Evolutionary conservation across 2,113 vertebrate species (phyloP).

Genomic region (Recurvirostra avosetta): DNA sequence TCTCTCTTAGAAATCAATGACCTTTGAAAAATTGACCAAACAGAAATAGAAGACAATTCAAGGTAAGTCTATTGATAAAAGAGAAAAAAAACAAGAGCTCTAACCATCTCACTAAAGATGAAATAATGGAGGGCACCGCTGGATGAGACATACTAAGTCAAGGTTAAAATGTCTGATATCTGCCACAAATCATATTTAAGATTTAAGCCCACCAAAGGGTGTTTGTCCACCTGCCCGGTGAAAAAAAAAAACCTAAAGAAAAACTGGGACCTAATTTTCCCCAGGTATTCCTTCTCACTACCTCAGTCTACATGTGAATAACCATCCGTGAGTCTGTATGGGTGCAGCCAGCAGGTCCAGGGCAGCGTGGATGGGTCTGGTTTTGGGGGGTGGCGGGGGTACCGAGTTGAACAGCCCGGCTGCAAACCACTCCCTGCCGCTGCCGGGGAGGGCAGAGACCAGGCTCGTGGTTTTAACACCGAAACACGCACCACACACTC

Average conservation of each 20-base stretch:
- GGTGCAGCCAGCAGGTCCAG: neutral
- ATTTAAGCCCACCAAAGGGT: too few relatives aligned
- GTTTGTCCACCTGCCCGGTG: neutral
- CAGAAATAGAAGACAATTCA: neutral
- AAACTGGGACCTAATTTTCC: neutral
- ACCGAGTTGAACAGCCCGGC: neutral
- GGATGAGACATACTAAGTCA: neutral
- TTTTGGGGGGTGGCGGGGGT: neutral
- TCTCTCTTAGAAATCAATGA: neutral
- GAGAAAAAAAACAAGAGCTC: neutral
- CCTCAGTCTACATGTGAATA: neutral
- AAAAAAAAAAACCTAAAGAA: neutral
- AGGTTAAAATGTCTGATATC: neutral
- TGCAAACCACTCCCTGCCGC: neutral
- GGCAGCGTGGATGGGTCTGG: too few relatives aligned
- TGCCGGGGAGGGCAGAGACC: neutral
- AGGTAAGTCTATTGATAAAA: neutral
- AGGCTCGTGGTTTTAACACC: neutral
- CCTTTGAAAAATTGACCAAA: neutral
- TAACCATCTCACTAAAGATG: neutral
- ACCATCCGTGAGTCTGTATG: neutral
- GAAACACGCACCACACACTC: accelerated
- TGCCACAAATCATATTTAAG: neutral
- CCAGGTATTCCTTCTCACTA: neutral
- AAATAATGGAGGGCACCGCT: neutral